phyloP scores from a whole-genome alignment of 2,888 invertebrate species.

The Pyrochroa serraticornis region DNA sequence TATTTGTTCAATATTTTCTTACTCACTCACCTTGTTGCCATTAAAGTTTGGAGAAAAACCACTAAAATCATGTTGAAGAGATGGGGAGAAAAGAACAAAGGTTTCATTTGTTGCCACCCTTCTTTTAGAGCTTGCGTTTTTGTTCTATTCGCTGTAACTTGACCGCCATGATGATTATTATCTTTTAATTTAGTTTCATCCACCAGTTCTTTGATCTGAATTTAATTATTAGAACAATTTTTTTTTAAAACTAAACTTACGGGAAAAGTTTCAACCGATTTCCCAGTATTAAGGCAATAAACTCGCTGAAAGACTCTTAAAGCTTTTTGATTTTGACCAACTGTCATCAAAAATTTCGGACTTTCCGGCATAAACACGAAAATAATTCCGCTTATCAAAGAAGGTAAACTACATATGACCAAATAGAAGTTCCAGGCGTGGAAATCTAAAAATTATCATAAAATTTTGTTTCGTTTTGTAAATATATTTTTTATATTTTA shows the following conservation, averaged over 20 bases:
- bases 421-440: constrained; percentile 70
- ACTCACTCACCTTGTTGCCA: constrained; percentile 66
- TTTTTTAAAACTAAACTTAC: constrained; percentile 56
- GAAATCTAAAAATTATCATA: constrained; percentile 56
- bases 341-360: constrained; percentile 77
- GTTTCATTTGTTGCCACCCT: constrained; percentile 67
- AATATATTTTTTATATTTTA: not conserved
- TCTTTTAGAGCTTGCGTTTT: constrained; percentile 61
- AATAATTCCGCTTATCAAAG: constrained; percentile 67
- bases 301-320: constrained; percentile 68
- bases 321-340: constrained; percentile 70
- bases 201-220: constrained; percentile 49
- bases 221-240: not conserved
- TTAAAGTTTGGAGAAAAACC: constrained; percentile 67
- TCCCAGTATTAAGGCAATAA: constrained; percentile 70
- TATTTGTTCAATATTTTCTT: constrained; percentile 18
- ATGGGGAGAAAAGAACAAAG: constrained; percentile 68
- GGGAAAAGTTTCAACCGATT: constrained; percentile 66
- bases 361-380: constrained; percentile 73
- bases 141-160: constrained; percentile 39
- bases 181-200: constrained; percentile 40
- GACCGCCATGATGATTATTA: constrained; percentile 47
- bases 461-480: too few species aligned
- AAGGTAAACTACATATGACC: constrained; percentile 66
- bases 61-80: constrained; percentile 65